phyloP scores from a whole-genome alignment of 2,113 vertebrate species.

The Macroglossus sobrinus region DNA sequence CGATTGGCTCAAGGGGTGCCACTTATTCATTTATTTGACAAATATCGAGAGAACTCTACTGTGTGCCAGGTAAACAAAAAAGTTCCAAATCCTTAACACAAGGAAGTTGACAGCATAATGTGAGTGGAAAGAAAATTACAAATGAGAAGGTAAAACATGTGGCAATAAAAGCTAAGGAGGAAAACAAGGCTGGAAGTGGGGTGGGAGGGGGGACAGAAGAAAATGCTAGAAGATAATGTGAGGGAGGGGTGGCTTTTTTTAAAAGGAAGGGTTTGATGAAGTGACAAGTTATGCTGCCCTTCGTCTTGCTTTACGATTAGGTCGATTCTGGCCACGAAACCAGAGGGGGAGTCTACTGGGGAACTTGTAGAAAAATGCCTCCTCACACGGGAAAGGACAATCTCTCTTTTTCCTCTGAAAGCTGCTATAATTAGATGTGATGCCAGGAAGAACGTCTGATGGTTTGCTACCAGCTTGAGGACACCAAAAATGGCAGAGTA shows the following conservation, averaged over 20 bases:
- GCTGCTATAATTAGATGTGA: constrained; percentile 25
- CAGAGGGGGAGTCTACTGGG: background rate
- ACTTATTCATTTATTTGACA: background rate
- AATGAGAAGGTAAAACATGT: background rate
- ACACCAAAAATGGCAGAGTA: background rate
- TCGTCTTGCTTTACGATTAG: constrained; percentile 20
- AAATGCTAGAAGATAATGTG: background rate
- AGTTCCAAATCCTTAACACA: background rate
- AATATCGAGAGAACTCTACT: background rate
- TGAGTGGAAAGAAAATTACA: background rate
- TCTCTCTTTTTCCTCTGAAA: background rate
- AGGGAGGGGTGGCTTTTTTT: background rate
- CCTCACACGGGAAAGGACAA: background rate
- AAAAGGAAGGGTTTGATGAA: background rate
- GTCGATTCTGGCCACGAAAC: background rate
- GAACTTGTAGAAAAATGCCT: background rate
- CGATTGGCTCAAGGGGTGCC: background rate
- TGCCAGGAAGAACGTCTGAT: background rate
- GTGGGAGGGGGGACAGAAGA: background rate
- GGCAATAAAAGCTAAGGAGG: background rate
- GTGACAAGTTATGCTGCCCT: background rate
- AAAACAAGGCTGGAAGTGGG: background rate
- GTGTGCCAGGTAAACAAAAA: background rate
- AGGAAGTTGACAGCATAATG: background rate
- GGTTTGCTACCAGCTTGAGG: background rate